Percentiles rank a stretch among this genome's conserved stretches.
Evolutionary conservation across 2,888 invertebrate species (phyloP).

Genomic region (Isotomurus palustris): DNA sequence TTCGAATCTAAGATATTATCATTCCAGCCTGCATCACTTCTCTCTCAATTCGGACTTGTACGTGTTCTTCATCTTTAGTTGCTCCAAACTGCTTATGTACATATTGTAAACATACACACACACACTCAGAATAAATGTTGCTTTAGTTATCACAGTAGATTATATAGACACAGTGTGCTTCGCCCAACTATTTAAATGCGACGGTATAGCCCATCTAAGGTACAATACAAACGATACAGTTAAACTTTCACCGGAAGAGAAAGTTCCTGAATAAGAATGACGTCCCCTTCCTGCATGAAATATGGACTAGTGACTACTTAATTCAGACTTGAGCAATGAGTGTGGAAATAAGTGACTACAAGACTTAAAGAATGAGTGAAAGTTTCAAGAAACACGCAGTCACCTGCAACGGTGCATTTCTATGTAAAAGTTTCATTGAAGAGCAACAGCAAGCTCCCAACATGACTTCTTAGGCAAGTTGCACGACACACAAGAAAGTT

Average conservation of each 20-base stretch:
- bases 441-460: slow-evolving; percentile 6
- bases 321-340: no score
- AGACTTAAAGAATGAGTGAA: neutral
- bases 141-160: no score
- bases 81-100: no score
- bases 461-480: slow-evolving; percentile 5
- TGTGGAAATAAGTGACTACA: neutral
- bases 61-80: no score
- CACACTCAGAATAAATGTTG: no score
- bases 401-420: neutral
- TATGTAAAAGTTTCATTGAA: slow-evolving; percentile 1
- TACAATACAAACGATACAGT: no score
- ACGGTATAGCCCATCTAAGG: no score
- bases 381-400: neutral
- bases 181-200: no score
- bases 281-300: no score
- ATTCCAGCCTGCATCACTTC: slow-evolving; percentile 14
- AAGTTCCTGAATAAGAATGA: neutral
- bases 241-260: neutral
- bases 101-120: no score
- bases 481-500: neutral
- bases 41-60: slow-evolving; percentile 16
- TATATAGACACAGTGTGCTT: no score
- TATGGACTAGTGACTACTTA: no score
- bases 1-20: neutral